Base-by-base conservation (phyloP, 2,113 vertebrate species). In the Plestiodon gilberti region DNA sequence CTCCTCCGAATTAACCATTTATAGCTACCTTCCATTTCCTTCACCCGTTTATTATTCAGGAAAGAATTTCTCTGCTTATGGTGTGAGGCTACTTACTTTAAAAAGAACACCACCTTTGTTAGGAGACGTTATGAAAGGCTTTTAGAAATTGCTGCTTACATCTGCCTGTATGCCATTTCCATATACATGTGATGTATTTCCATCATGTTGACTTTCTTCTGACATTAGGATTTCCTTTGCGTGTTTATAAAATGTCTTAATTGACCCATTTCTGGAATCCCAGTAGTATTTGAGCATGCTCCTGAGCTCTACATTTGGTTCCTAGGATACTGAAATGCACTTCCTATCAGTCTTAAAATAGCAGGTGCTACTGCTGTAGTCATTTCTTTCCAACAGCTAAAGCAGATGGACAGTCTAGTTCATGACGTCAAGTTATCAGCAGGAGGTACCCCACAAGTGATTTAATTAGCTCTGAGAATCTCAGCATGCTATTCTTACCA, bases 361-460 rank as follows among this genome's bases (percentile, higher is more conserved):
- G 70, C 48, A 88, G 40, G 1, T 30, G 2, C 61, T 78, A 52
- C 20, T 84, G 62, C 80, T 86, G n/a, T 77, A 79, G 17, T 88
- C 85, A 61, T 62, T 82, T 84, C 75, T 67, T 40, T 75, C 35
- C 76, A 87, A 1, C 30, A 48, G 22, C 22, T 48, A 0, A 0
- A 82, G 78, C 84, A 83, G 33, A 83, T 77, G n/a, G 74, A 35
- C 14, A 75, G 78, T 65, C 64, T 61, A n/a, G 69, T 74, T 22
- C 69, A 75, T n/a, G 57, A 30, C 13, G 30, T 33, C 77, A 67
- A 71, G 67, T 4, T 65, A 40, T 28, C 80, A 71, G 48, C 35
- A 85, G 74, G 1, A 61, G 20, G 55, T 33, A 43, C 75, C 64
- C 57, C 15, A 82, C 30, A 87, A 15, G 25, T 0, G 2, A 55